Evolutionary conservation across 2,888 invertebrate species (phyloP), one percentile per base, ranked within the genome.

Genomic region (Meghimatium bilineatum): DNA sequence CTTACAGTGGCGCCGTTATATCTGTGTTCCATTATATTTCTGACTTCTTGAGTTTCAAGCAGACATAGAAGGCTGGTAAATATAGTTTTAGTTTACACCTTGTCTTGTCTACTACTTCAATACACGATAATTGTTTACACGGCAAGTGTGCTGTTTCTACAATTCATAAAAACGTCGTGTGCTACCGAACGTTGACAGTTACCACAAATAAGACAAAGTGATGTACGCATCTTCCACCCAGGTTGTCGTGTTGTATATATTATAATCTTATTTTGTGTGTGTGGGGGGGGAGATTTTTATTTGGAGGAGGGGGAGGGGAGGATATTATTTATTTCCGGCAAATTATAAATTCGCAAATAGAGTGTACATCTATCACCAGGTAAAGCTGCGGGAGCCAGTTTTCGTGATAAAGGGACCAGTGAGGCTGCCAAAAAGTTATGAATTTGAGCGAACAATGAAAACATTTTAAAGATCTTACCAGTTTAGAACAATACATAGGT

Each of bases 1-100:
- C 72, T 12, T 29, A 44, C 72, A 72, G n/a, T 8, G 72, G 72
- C 72, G 72, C 72, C 72, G 29, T 44, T 5, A 14, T 72, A 32
- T 8, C 72, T 10, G 49, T n/a, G 12, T 2, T 63, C 26, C 26
- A 0, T 72, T 72, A 29, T n/a, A n/a, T 29, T 72, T 44, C 44
- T 20, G 0, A 26, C 32, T 44, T 44, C 26, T 10, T n/a, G 44
- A 49, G 44, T 38, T 72, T 26, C 72, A 44, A 44, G n/a, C 14
- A n/a, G n/a, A 23, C 17, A 56, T n/a, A 72, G n/a, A n/a, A 44
- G n/a, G 72, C 1, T 14, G 72, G n/a, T 44, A n/a, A 23, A 17
- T 72, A 23, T 44, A 72, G 44, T 26, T 49, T n/a, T 12, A 12
- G 49, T 72, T 44, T 72, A 38, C 12, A 26, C 44, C 72, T 29